A percentile compares a stretch with the other conserved stretches of the same genome.
These are phyloP conservation scores for Ceratosolen fusciceps DNA, from an alignment of 1,140 invertebrate species.

Conservation along the genomic window DNA sequence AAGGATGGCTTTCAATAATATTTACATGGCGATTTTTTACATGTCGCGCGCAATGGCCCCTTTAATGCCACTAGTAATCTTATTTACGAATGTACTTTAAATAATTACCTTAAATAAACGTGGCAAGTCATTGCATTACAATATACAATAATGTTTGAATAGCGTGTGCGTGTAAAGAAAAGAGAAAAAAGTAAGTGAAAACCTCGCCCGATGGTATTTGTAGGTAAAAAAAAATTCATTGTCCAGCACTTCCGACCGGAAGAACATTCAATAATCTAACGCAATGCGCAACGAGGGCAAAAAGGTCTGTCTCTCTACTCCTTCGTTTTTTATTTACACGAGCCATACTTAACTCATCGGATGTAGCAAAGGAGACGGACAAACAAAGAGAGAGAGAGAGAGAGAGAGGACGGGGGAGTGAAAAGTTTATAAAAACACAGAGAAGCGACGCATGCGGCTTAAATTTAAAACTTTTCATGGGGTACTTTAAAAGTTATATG, in stretches of 20 bases:
- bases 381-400: too few relatives aligned
- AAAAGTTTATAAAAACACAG: not conserved
- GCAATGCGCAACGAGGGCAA: not conserved
- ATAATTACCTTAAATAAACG: not conserved
- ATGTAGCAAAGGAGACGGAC: not conserved
- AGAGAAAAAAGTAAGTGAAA: too few relatives aligned
- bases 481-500: constrained; percentile 1
- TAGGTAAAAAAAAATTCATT: too few relatives aligned
- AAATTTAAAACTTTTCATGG: not conserved
- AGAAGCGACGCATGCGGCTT: not conserved
- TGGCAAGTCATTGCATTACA: too few relatives aligned
- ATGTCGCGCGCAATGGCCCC: not conserved
- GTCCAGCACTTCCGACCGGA: too few relatives aligned
- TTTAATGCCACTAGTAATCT: not conserved
- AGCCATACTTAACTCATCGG: not conserved
- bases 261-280: too few relatives aligned
- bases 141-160: too few relatives aligned
- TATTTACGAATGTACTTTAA: not conserved
- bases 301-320: not conserved
- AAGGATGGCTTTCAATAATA: not conserved
- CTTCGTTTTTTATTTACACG: not conserved
- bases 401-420: too few relatives aligned
- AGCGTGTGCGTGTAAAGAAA: too few relatives aligned
- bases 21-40: not conserved
- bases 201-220: too few relatives aligned